Base-by-base conservation (phyloP, 2,888 invertebrate species). In the Chrysotoxum bicinctum region DNA sequence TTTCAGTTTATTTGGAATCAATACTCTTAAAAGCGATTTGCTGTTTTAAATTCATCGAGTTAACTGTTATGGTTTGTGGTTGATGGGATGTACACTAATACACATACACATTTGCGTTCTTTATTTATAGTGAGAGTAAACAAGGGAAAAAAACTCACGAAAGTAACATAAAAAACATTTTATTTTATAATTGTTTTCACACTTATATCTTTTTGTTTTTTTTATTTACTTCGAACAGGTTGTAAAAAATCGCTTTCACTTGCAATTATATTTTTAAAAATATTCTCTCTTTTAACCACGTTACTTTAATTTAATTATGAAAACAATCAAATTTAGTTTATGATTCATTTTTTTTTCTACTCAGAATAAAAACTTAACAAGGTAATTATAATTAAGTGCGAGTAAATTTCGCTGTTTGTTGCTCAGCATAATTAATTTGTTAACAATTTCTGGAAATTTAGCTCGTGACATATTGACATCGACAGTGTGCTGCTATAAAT, bases 241-340 rank as follows among this genome's bases (percentile, higher is more conserved):
- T 60, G 52, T 2, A 60, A 45, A 77, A 82, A 70, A 50, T 60
- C 54, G 32, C 82, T 82, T 82, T 82, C 82, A 77, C 82, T 77
- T 19, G 68, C 37, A 82, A 73, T 68, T 56, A 73, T 76, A n/a
- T 23, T 37, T 37, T 23, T 23, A 52, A 26, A 1, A 52, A n/a
- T 8, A 50, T 23, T 52, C 9, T n/a, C 16, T 52, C 21, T 52
- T n/a, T 50, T 14, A 14, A 26, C 3, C 21, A 12, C 19, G 21
- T 48, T 3, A 8, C 12, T 40, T 19, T 7, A 26, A 26, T 21
- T 16, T 12, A 60, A 69, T 62, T 77, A 62, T 43, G 45, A 62
- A n/a, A 62, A 43, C n/a, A 60, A 40, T 40, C 21, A 52, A 45
- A n/a, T 7, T 50, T 50, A 3, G 0, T 50, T 64, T 32, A 26